These are phyloP conservation scores for Tautogolabrus adspersus DNA, from an alignment of 2,113 vertebrate genomes.

Conservation along the genomic window DNA sequence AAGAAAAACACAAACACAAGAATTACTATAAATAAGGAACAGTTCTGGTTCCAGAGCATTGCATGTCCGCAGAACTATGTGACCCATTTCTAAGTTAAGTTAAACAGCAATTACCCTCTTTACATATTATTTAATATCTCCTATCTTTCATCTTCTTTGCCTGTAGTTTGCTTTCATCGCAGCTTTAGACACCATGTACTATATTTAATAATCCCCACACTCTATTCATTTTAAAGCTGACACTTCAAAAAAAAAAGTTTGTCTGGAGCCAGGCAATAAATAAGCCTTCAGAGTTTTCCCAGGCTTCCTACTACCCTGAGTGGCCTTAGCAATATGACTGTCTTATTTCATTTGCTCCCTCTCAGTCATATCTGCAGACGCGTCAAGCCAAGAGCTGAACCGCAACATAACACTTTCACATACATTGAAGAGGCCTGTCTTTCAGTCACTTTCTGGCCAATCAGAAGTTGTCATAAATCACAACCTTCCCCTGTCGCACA, in stretches of 20 bases:
- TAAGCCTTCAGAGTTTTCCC: slow-evolving; percentile 26
- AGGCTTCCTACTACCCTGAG: slow-evolving; percentile 7
- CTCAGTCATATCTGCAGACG: slow-evolving; percentile 1
- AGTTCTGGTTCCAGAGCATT: no score
- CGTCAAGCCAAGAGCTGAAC: background rate
- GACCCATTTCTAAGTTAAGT: background rate
- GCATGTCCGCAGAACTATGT: no score
- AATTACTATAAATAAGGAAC: no score
- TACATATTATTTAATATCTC: background rate
- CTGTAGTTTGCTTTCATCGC: background rate
- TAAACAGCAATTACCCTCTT: slow-evolving; percentile 9
- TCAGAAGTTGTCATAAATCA: slow-evolving; percentile 31
- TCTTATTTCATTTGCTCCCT: slow-evolving; percentile 16
- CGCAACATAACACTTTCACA: background rate
- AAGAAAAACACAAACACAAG: slow-evolving; percentile 56
- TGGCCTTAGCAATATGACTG: slow-evolving; percentile 27
- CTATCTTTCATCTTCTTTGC: slow-evolving; percentile 26
- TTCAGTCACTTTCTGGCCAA: background rate
- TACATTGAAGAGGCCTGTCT: background rate
- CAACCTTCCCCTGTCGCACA: background rate
- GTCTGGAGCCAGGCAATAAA: slow-evolving; percentile 25
- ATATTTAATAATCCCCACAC: slow-evolving; percentile 4
- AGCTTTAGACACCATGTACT: slow-evolving; percentile 9
- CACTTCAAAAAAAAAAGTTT: slow-evolving; percentile 27
- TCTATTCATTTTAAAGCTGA: slow-evolving; percentile 41